Base-by-base conservation (phyloP, 2,888 invertebrate species). In the Heteromyza rotundicornis region DNA sequence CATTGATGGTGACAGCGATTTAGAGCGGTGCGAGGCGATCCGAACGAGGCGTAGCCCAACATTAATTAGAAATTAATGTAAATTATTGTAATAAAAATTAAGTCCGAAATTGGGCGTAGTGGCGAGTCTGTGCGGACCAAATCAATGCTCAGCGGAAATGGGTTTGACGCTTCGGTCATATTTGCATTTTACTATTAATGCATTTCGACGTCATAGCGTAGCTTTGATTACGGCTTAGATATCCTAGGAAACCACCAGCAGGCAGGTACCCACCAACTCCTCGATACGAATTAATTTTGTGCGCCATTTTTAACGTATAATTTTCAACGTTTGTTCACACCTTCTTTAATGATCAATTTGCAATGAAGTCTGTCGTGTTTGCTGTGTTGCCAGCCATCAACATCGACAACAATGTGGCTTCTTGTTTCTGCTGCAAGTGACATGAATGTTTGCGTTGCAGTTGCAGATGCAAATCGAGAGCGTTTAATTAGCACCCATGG, bases 401-500 rank as follows among this genome's bases (percentile, higher is more conserved):
- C 23, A 51, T 12, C 2, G n/a, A 17, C 44, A 49, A 50, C 50
- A 50, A 57, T 35, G 35, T 19, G 16, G 22, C 14, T 50, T 10
- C 57, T 57, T 49, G 49, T 57, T n/a, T 49, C 47, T 59, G 20
- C 51, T 54, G 59, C 62, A 53, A 62, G 57, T 60, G 64, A 64
- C 64, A 60, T 62, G 60, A 54, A 62, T 64, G 20, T 47, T 53
- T 62, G 40, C 35, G 57, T 59, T 57, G 19, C 36, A 62, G 50
- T 51, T 51, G 23, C 50, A 50, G 40, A 24, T 60, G 52, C 32
- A 32, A 67, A 68, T 65, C 68, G 64, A 65, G 66, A 68, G 66
- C 68, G 65, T 68, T 68, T 68, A 68, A 68, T 68, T 68, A 68
- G 65, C 66, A 66, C 66, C 64, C 64, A 61, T 40, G 40, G 40